Evolutionary conservation across 2,888 invertebrate species (phyloP).

Genomic region (Amphimallon solstitiale): DNA sequence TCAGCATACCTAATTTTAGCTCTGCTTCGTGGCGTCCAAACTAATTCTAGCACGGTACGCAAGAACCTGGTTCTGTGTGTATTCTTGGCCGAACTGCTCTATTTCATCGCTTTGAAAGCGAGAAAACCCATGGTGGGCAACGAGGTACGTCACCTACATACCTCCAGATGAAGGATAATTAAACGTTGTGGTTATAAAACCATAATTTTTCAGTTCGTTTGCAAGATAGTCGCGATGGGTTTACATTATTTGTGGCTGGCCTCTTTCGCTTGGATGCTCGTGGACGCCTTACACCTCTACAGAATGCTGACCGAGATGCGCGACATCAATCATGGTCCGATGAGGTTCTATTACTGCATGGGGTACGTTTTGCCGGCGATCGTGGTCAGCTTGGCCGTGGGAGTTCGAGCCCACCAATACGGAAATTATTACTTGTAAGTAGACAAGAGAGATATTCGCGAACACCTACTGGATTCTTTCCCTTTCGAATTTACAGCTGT

Average conservation of each 20-base stretch:
- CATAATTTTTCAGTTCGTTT: slow-evolving; percentile 78
- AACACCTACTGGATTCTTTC: slow-evolving; percentile 1
- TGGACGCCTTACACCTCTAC: slow-evolving; percentile 92
- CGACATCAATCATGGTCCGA: slow-evolving; percentile 94
- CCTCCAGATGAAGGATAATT: background rate
- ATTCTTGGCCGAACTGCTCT: slow-evolving; percentile 85
- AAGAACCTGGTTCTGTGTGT: slow-evolving; percentile 93
- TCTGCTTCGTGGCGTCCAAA: slow-evolving; percentile 81
- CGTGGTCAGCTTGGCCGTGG: slow-evolving; percentile 89
- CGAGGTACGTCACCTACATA: slow-evolving; percentile 69
- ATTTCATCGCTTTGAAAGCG: slow-evolving; percentile 87
- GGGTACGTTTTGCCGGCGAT: slow-evolving; percentile 94
- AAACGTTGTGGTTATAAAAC: slow-evolving; percentile 40
- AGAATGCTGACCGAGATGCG: slow-evolving; percentile 94
- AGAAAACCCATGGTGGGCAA: slow-evolving; percentile 82
- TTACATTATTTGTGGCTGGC: slow-evolving; percentile 94
- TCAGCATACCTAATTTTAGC: slow-evolving; percentile 84
- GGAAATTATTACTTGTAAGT: slow-evolving; percentile 94
- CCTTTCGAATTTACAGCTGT: slow-evolving; percentile 71
- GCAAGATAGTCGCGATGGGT: slow-evolving; percentile 89
- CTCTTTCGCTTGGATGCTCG: slow-evolving; percentile 91
- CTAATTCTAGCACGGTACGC: slow-evolving; percentile 93
- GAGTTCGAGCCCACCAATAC: slow-evolving; percentile 93
- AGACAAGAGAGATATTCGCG: background rate
- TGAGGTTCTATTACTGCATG: slow-evolving; percentile 90